Evolutionary conservation across 2,113 vertebrate species (phyloP).

Genomic region (Gopherus evgoodei): DNA sequence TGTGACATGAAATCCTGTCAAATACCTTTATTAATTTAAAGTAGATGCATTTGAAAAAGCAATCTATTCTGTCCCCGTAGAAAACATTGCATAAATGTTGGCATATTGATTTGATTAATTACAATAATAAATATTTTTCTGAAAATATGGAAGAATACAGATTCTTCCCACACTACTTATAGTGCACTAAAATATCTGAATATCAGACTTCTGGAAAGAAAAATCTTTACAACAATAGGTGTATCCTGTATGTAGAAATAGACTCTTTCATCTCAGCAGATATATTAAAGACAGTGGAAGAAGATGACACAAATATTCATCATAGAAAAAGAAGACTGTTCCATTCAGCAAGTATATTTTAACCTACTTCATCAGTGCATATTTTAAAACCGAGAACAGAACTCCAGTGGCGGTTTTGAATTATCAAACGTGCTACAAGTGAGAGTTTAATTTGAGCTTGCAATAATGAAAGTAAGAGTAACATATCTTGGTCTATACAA

Average conservation of each 20-base stretch:
- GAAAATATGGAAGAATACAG: neutral
- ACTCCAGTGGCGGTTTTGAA: neutral
- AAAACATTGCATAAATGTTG: neutral
- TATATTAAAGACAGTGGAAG: neutral
- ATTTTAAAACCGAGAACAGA: neutral
- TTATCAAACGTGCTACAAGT: neutral
- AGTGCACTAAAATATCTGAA: neutral
- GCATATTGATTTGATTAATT: neutral
- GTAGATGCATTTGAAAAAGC: neutral
- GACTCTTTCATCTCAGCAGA: neutral
- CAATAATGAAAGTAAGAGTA: neutral
- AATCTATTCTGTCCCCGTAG: neutral
- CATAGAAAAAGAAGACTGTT: neutral
- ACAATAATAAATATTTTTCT: neutral
- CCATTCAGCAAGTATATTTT: neutral
- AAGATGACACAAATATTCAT: rapidly evolving
- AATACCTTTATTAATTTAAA: neutral
- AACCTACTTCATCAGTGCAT: rapidly evolving
- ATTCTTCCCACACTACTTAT: neutral
- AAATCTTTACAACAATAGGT: neutral
- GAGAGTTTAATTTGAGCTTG: neutral
- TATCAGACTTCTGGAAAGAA: neutral
- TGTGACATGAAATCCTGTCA: neutral
- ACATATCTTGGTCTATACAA: neutral
- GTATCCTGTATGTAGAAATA: neutral